Base-by-base conservation (phyloP, 2,797 vertebrate genomes). In the Pelobates cultripes region DNA sequence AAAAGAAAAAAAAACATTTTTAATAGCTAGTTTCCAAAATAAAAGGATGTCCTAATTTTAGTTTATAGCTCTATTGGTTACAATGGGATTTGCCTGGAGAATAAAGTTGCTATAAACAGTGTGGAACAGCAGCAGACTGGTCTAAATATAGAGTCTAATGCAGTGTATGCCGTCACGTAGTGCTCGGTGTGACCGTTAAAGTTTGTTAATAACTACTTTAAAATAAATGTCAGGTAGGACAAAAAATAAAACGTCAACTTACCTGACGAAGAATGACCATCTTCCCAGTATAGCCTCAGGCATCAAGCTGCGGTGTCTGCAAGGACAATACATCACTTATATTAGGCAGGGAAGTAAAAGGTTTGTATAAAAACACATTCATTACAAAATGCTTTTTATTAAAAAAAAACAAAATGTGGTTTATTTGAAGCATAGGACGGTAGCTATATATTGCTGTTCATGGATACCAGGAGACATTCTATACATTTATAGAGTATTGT, bases 251-350 rank as follows among this genome's bases (percentile, higher is more conserved):
- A 40, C 5, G n/a, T 73, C n/a, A 2, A 53, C 78, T 14, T 79
- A 83, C 82, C 82, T 83, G 82, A 55, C 82, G 82, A 15, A 83
- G 72, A 75, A 83, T 83, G 66, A 83, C 82, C 82, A 83, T 83
- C 71, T 55, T 75, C 66, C 66, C 53, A 3, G n/a, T 14, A 40
- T 78, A 73, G 44, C 73, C 71, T 70, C 70, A 78, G 81, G 70
- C 82, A 83, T 83, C 72, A 83, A 83, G 77, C 28, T 43, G 72
- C 66, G 14, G 77, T 43, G 41, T 83, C 82, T 83, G 55, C 45
- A 77, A 44, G 14, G 41, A 5, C 28, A 28, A 28, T 28, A 28
- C 28, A 28, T 28, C 28, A 28, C 28, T 28, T 28, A 28, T 28
- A 28, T 28, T 28, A 28, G 28, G 28, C 28, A 28, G 28, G 28